A percentile compares a stretch with the other conserved stretches of the same genome.
phyloP scores from a whole-genome alignment of 2,113 vertebrate species.

The Engystomops pustulosus region DNA sequence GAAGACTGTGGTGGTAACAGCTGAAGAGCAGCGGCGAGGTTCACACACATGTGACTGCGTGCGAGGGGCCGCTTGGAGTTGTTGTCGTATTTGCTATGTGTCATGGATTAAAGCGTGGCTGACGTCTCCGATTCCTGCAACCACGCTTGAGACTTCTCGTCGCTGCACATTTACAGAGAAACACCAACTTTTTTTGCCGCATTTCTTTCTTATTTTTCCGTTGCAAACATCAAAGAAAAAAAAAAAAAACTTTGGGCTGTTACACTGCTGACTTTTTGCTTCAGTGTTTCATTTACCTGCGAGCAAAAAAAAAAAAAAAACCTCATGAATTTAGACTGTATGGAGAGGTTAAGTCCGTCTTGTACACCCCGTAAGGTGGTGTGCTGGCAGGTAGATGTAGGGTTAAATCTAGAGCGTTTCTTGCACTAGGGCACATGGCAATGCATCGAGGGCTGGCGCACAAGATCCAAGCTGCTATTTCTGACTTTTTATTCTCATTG shows the following conservation, averaged over 20 bases:
- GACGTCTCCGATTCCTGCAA: not conserved
- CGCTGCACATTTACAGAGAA: not conserved
- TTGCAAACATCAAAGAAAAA: not conserved
- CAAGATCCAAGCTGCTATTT: too few species aligned
- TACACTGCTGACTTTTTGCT: not conserved
- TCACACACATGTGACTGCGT: not conserved
- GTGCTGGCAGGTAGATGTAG: too few species aligned
- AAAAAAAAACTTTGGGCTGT: not conserved
- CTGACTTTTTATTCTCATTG: too few species aligned
- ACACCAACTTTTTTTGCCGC: not conserved
- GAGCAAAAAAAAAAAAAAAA: too few species aligned
- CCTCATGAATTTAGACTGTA: too few species aligned
- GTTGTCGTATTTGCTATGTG: not conserved
- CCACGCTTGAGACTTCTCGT: not conserved
- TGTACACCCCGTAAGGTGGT: too few species aligned
- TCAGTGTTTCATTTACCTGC: not conserved
- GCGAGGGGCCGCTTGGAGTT: not conserved
- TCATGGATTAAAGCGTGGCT: conserved; percentile 22
- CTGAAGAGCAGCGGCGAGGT: not conserved
- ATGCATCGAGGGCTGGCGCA: too few species aligned
- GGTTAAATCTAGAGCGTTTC: too few species aligned
- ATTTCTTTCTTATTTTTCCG: not conserved
- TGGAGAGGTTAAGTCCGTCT: too few species aligned
- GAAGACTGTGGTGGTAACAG: not conserved
- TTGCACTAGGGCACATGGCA: too few species aligned